phyloP scores from a whole-genome alignment of 2,888 invertebrate genomes.

The Ennomos quercinarius region DNA sequence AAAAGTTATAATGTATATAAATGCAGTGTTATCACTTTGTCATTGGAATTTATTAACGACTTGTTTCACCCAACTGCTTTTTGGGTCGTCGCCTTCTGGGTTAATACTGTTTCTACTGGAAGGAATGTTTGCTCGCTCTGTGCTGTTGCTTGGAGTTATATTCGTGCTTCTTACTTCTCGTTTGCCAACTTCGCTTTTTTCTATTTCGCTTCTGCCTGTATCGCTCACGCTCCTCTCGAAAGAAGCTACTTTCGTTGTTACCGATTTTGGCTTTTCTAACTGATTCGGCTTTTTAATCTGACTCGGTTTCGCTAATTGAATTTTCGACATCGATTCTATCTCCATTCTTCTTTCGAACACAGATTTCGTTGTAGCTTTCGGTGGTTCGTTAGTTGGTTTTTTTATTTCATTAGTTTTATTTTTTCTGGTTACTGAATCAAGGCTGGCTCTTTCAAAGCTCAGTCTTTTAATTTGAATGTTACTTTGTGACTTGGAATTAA shows the following conservation, averaged over 20 bases:
- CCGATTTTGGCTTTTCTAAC: slow-evolving; percentile 66
- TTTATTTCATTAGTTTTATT: slow-evolving; percentile 59
- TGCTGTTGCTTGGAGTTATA: slow-evolving; percentile 49
- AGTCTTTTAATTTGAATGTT: slow-evolving; percentile 77
- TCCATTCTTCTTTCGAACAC: slow-evolving; percentile 79
- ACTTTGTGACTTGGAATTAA: slow-evolving; percentile 53
- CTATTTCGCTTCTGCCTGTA: slow-evolving; percentile 46
- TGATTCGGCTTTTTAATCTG: slow-evolving; percentile 63
- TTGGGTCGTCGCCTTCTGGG: slow-evolving; percentile 60
- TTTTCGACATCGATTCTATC: slow-evolving; percentile 73
- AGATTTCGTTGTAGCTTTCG: slow-evolving; percentile 71
- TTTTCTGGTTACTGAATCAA: slow-evolving; percentile 78
- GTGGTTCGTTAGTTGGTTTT: slow-evolving; percentile 60
- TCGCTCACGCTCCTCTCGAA: slow-evolving; percentile 67
- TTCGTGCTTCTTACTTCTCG: slow-evolving; percentile 30
- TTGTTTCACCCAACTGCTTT: slow-evolving; percentile 90
- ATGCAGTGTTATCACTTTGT: slow-evolving; percentile 65
- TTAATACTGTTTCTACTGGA: slow-evolving; percentile 53
- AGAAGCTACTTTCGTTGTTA: slow-evolving; percentile 72
- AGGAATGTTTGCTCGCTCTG: slow-evolving; percentile 54
- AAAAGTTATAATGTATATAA: slow-evolving; percentile 47
- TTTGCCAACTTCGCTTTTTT: slow-evolving; percentile 35
- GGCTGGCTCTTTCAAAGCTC: slow-evolving; percentile 79
- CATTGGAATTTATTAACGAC: slow-evolving; percentile 90
- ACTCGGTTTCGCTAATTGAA: slow-evolving; percentile 53